Evolutionary conservation across 2,113 vertebrate genomes (phyloP).

Genomic region (Prochilodus magdalenae): DNA sequence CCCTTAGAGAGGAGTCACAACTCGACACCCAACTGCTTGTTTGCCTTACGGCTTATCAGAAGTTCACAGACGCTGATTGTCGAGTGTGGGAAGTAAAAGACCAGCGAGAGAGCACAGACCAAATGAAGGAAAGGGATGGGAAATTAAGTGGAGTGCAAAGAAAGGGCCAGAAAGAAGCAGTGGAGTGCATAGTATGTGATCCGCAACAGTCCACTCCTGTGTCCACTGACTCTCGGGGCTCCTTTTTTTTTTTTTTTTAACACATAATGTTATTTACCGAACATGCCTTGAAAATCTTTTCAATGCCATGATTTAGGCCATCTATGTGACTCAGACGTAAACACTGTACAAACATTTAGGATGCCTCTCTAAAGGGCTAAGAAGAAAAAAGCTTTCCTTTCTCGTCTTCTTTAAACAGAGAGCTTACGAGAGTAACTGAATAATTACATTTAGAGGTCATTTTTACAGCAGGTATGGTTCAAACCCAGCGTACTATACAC

Average conservation of each 20-base stretch:
- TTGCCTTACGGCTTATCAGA: constrained; percentile 39
- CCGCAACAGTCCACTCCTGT: not conserved
- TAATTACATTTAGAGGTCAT: not conserved
- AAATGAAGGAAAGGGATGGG: constrained; percentile 1
- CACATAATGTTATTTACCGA: not conserved
- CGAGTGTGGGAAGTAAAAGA: not conserved
- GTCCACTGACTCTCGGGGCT: not conserved
- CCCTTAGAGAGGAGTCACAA: not conserved
- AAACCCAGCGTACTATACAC: too few species aligned
- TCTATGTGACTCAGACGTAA: constrained; percentile 9
- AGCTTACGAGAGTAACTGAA: not conserved
- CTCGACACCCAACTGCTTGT: constrained; percentile 15
- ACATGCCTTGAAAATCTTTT: not conserved
- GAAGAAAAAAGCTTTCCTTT: not conserved
- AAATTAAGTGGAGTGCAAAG: not conserved
- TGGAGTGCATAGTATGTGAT: not conserved
- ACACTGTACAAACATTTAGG: not conserved
- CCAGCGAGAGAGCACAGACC: not conserved
- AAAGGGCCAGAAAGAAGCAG: constrained; percentile 4
- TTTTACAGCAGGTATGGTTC: not conserved
- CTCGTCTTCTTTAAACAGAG: not conserved
- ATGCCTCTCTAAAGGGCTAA: not conserved
- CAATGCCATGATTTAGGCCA: not conserved
- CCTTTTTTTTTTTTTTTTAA: not conserved
- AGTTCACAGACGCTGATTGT: constrained; percentile 26